These are phyloP conservation scores for Plagodis dolabraria DNA, from an alignment of 2,888 invertebrate species.

Conservation along the genomic window DNA sequence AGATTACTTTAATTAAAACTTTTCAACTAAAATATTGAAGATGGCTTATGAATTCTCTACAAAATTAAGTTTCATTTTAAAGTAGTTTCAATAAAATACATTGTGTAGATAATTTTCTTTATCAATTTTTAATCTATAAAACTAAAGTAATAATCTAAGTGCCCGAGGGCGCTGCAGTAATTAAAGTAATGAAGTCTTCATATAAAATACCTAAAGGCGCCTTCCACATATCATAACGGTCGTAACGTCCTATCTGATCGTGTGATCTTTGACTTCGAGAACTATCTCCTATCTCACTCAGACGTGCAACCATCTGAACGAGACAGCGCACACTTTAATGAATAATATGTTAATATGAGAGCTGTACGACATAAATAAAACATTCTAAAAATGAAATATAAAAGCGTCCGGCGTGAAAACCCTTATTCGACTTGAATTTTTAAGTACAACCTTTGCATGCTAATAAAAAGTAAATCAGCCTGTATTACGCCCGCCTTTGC, in stretches of 20 bases:
- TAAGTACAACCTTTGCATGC: slow-evolving; percentile 35
- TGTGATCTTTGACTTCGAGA: slow-evolving; percentile 32
- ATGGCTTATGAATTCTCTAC: slow-evolving; percentile 21
- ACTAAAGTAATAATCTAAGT: slow-evolving; percentile 34
- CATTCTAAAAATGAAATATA: slow-evolving; percentile 34
- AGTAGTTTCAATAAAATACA: no score
- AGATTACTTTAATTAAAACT: slow-evolving; percentile 29
- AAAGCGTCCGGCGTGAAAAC: slow-evolving; percentile 30
- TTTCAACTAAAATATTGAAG: slow-evolving; percentile 27
- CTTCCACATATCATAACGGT: slow-evolving; percentile 39
- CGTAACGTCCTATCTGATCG: slow-evolving; percentile 29
- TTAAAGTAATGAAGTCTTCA: slow-evolving; percentile 55
- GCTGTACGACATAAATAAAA: slow-evolving; percentile 27
- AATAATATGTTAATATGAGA: slow-evolving; percentile 31
- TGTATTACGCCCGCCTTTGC: slow-evolving; percentile 21
- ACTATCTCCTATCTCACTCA: slow-evolving; percentile 13
- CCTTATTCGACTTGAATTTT: slow-evolving; percentile 35
- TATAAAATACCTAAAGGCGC: slow-evolving; percentile 46
- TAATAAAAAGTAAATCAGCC: slow-evolving; percentile 34
- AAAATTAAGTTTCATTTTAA: slow-evolving; percentile 8
- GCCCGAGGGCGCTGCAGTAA: slow-evolving; percentile 39
- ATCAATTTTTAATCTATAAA: slow-evolving; percentile 38
- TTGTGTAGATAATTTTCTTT: slow-evolving; percentile 35
- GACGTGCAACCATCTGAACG: slow-evolving; percentile 18
- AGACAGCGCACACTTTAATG: slow-evolving; percentile 28